Evolutionary conservation across 2,888 invertebrate genomes (phyloP).

Genomic region (Aphidius colemani): DNA sequence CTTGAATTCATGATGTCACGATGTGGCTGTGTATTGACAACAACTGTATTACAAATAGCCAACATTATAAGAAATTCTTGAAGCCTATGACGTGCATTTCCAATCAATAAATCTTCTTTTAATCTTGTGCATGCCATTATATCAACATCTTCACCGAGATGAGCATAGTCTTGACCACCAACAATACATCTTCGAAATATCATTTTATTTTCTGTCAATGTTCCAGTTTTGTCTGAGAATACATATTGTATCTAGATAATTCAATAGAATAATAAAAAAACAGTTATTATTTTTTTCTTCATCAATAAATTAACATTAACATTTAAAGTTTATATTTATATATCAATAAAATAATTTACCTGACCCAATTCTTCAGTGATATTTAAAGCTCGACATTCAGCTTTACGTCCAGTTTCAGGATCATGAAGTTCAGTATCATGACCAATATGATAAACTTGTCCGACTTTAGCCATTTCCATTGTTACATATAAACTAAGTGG

Average conservation of each 20-base stretch:
- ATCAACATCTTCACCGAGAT: slow-evolving; percentile 72
- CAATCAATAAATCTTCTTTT: slow-evolving; percentile 63
- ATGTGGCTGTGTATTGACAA: slow-evolving; percentile 86
- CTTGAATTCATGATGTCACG: slow-evolving; percentile 75
- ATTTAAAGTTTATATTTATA: too few relatives aligned
- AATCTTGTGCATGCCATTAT: slow-evolving; percentile 63
- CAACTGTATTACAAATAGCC: slow-evolving; percentile 95
- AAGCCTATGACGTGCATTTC: slow-evolving; percentile 70
- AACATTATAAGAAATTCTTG: slow-evolving; percentile 89
- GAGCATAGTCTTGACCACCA: slow-evolving; percentile 87
- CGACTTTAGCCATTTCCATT: slow-evolving; percentile 92
- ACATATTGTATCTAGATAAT: slow-evolving; percentile 75
- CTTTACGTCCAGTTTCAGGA: slow-evolving; percentile 76
- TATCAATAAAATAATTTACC: slow-evolving; percentile 44
- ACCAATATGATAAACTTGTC: slow-evolving; percentile 94
- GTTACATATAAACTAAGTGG: slow-evolving; percentile 96
- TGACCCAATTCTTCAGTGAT: slow-evolving; percentile 98
- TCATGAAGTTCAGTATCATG: slow-evolving; percentile 89
- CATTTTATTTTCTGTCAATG: slow-evolving; percentile 97
- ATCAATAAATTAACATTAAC: background rate
- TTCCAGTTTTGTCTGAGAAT: slow-evolving; percentile 98
- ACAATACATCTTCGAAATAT: slow-evolving; percentile 90
- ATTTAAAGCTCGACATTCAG: slow-evolving; percentile 92
- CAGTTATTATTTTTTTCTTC: background rate
- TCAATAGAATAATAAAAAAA: background rate